Base-by-base conservation (phyloP, 2,888 invertebrate genomes). In the Drosophila pegasa region DNA sequence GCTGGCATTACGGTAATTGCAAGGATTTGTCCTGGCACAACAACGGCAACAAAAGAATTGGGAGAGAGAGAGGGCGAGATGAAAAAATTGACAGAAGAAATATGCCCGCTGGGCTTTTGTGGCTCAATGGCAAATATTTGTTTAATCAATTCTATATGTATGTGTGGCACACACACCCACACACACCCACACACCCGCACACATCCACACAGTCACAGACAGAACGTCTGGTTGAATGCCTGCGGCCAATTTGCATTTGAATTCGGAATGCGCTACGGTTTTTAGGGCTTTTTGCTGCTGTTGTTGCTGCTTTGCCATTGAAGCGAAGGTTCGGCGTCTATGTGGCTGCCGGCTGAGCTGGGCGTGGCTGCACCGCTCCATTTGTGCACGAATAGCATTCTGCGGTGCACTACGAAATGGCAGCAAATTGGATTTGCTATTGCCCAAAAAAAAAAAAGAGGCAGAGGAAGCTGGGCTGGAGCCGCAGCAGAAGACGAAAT, bases 1-100 rank as follows among this genome's bases (percentile, higher is more conserved):
- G 69, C 63, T 40, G 84, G 87, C 84, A 87, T 81, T 80, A 87
- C 81, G 75, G 70, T 87, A 82, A 87, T 84, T 82, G 81, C 85
- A 72, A 64, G 66, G 75, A 87, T 84, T 87, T 87, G 80, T 61
- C 47, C 61, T 29, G 38, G 16, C 50, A 52, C 33, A 59, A 45
- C 25, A 56, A 62, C 37, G 47, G 37, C 25, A 56, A 66, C 45
- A 48, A 27, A 31, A 56, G n/a, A 48, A 38, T 25, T 18, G 2
- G 8, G 29, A 20, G 18, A 0, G 9, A 35, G 35, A 22, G 9
- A 12, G 3, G 37, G 35, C 16, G 41, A 29, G 43, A 27, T 51
- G 37, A 43, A 45, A 37, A 40, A 41, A 14, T 37, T n/a, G 50
- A 33, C 5, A 25, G 38, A 48, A 27, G 33, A 62, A 22, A 62